Conservation (phyloP, 2,888 invertebrate species). For the Portevinia maculata region DNA sequence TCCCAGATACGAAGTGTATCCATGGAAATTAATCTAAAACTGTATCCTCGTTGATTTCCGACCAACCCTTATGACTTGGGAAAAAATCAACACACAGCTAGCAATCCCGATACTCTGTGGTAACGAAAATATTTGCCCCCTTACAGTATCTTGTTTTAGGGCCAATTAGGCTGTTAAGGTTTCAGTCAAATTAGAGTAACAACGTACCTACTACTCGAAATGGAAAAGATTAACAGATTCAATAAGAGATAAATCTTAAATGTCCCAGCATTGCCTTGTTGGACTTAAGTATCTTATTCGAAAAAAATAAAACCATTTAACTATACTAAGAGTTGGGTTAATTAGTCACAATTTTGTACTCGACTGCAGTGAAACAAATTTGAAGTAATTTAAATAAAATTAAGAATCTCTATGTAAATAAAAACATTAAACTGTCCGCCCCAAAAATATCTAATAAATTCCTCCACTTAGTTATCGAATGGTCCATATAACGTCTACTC, state of each 20-base stretch:
- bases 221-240: neutral
- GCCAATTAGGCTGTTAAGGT: conserved; percentile 47
- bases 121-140: neutral
- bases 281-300: neutral
- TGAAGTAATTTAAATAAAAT: conserved; percentile 18
- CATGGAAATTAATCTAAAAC: too few relatives aligned
- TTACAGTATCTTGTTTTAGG: conserved; percentile 29
- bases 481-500: conserved; percentile 39
- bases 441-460: conserved; percentile 54
- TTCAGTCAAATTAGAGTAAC: conserved; percentile 25
- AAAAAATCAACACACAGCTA: neutral
- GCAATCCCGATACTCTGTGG: neutral
- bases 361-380: conserved; percentile 18
- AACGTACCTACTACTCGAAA: neutral
- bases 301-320: too few relatives aligned
- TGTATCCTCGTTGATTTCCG: too few relatives aligned
- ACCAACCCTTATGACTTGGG: too few relatives aligned
- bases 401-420: conserved; percentile 37
- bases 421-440: conserved; percentile 2
- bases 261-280: neutral
- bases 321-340: conserved; percentile 30
- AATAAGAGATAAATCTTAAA: neutral
- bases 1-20: too few relatives aligned
- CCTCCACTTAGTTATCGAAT: conserved; percentile 56
- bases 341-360: conserved; percentile 25